Evolutionary conservation across 2,797 vertebrate species (phyloP).

Genomic region (Eulemur mongoz): DNA sequence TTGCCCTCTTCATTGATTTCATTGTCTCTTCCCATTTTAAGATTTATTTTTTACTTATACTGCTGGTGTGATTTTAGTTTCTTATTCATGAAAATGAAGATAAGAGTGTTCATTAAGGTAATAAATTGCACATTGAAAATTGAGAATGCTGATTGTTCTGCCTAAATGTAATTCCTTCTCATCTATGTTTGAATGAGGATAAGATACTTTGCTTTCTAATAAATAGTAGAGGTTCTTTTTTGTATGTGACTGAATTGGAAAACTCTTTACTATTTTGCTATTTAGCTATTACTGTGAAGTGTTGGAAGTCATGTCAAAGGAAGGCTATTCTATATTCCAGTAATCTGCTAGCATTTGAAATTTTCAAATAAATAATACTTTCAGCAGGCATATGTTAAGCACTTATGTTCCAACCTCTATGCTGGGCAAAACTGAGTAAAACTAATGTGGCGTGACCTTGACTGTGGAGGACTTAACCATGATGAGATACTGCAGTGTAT

Average conservation of each 20-base stretch:
- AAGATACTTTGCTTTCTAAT: neutral
- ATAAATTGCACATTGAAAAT: neutral
- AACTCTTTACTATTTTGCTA: neutral
- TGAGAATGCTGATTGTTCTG: neutral
- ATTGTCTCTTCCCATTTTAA: neutral
- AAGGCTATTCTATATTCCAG: neutral
- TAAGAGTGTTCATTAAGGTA: slow-evolving; percentile 1
- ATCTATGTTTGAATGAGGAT: neutral
- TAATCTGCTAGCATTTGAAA: neutral
- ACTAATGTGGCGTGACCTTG: neutral
- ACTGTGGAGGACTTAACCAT: neutral
- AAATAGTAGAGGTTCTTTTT: neutral
- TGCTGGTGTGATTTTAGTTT: neutral
- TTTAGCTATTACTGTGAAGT: slow-evolving; percentile 11
- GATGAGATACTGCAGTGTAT: neutral
- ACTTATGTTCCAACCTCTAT: neutral
- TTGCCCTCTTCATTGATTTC: neutral
- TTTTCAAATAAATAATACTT: neutral
- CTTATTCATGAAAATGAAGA: slow-evolving; percentile 27
- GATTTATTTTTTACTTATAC: neutral
- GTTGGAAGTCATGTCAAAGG: neutral
- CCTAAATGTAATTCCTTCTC: neutral
- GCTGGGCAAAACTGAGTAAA: neutral
- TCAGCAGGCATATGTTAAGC: neutral
- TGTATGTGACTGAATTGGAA: neutral